A percentile compares a stretch with the other conserved stretches of the same genome.
Evolutionary conservation across 2,888 invertebrate species (phyloP).

Genomic region (Cheilosia vulpina): DNA sequence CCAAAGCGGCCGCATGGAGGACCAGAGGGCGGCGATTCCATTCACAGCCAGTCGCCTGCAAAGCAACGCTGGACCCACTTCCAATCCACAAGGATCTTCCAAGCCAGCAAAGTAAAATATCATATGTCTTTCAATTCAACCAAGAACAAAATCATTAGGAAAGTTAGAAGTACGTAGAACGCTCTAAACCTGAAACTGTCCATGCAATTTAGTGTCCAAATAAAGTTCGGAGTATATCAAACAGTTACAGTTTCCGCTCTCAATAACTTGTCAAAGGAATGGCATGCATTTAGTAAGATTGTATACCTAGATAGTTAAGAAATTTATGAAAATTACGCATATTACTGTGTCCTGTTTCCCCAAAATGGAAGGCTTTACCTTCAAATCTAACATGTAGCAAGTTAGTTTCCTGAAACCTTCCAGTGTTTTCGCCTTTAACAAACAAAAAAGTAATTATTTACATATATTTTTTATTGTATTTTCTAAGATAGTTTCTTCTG

Average conservation of each 20-base stretch:
- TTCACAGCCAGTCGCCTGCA: conserved; percentile 71
- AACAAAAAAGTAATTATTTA: conserved; percentile 66
- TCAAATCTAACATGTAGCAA: conserved; percentile 43
- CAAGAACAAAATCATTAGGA: conserved; percentile 16
- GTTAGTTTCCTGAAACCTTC: conserved; percentile 55
- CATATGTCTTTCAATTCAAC: conserved; percentile 3
- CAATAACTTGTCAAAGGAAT: conserved; percentile 31
- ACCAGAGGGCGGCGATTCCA: conserved; percentile 91
- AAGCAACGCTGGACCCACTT: conserved; percentile 40
- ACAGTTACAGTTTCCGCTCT: conserved; percentile 32
- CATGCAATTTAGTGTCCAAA: conserved; percentile 62
- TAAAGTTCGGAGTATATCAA: conserved; percentile 15
- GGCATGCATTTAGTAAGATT: conserved; percentile 48
- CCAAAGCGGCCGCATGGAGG: conserved; percentile 96
- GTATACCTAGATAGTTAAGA: conserved; percentile 56
- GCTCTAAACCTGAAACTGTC: conserved; percentile 64
- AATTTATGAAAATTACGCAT: conserved; percentile 33
- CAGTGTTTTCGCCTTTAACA: conserved; percentile 65
- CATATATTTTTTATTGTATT: conserved; percentile 74
- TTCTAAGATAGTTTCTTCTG: conserved; percentile 70
- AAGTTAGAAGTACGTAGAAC: conserved; percentile 11
- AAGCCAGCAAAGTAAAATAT: conserved; percentile 62
- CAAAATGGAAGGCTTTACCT: conserved; percentile 16
- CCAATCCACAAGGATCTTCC: conserved; percentile 63
- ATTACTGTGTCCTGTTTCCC: conserved; percentile 45